phyloP scores from a whole-genome alignment of 1,140 invertebrate species.

The Tetranychus urticae region DNA sequence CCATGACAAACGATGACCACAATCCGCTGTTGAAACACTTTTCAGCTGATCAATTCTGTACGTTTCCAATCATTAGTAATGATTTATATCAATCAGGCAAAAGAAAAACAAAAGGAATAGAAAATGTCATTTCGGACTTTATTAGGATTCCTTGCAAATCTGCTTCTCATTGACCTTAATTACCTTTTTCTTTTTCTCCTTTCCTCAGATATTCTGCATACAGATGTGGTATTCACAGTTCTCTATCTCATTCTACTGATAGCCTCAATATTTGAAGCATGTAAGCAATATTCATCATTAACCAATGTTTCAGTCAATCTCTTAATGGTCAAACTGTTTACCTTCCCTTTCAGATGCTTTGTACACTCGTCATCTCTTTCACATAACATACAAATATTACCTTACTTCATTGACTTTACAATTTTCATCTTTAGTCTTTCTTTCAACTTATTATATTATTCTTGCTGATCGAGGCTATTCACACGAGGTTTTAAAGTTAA shows the following conservation, averaged over 20 bases:
- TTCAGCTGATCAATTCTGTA: conserved; percentile 78
- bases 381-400: conserved; percentile 67
- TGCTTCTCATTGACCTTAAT: background rate
- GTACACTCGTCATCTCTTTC: conserved; percentile 29
- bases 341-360: background rate
- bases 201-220: conserved; percentile 23
- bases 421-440: conserved; percentile 33
- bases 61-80: no score
- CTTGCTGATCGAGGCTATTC: conserved; percentile 43
- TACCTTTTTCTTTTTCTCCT: background rate
- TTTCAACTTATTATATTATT: conserved; percentile 36
- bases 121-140: background rate
- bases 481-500: conserved; percentile 26
- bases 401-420: conserved; percentile 37
- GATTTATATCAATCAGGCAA: background rate
- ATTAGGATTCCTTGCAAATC: background rate
- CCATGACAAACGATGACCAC: conserved; percentile 53
- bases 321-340: background rate
- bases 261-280: conserved; percentile 16
- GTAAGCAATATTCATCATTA: conserved; percentile 14
- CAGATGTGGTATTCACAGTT: conserved; percentile 21
- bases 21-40: conserved; percentile 55
- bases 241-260: conserved; percentile 18
- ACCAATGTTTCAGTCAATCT: no score
- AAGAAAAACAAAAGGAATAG: background rate